A percentile compares a stretch with the other conserved stretches of the same genome.
Evolutionary conservation across 64 coral and sea anemone species (phyloP).

Genomic region (Exaiptasia diaphana): DNA sequence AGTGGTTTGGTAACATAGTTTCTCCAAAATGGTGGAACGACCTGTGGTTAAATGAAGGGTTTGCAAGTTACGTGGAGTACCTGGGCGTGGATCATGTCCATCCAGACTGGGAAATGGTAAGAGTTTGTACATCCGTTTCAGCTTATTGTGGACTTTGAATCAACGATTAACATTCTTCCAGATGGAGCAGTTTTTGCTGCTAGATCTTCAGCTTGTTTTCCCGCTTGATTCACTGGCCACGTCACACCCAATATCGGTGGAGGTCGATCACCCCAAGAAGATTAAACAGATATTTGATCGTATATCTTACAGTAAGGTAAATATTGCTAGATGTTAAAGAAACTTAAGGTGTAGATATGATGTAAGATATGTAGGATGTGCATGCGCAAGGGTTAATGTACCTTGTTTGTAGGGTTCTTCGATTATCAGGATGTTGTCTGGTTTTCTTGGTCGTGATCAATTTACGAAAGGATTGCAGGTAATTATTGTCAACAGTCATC

Average conservation of each 20-base stretch:
- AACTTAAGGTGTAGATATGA: neutral
- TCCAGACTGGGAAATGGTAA: slow-evolving; percentile 70
- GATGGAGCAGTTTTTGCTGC: slow-evolving; percentile 86
- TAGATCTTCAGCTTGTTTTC: slow-evolving; percentile 76
- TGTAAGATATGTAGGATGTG: neutral
- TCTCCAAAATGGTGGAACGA: slow-evolving; percentile 94
- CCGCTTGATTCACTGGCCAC: slow-evolving; percentile 74
- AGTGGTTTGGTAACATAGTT: slow-evolving; percentile 97
- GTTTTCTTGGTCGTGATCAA: slow-evolving; percentile 41
- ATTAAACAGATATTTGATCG: slow-evolving; percentile 92
- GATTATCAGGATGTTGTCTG: slow-evolving; percentile 61
- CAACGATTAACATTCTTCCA: slow-evolving; percentile 9
- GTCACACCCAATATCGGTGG: slow-evolving; percentile 91
- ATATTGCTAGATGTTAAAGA: no score
- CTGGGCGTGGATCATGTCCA: slow-evolving; percentile 65
- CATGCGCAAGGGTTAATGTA: no score
- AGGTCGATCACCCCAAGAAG: slow-evolving; percentile 85
- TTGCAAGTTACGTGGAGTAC: slow-evolving; percentile 92
- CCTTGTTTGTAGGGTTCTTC: slow-evolving; percentile 32
- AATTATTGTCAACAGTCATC: neutral
- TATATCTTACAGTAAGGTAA: slow-evolving; percentile 95
- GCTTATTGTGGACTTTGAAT: neutral
- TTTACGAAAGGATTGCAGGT: slow-evolving; percentile 47
- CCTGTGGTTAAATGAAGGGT: slow-evolving; percentile 80
- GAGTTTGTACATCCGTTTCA: no score